Evolutionary conservation across 2,113 vertebrate genomes (phyloP), one percentile per base, ranked within the genome.

Genomic region (Cyrtonyx montezumae): DNA sequence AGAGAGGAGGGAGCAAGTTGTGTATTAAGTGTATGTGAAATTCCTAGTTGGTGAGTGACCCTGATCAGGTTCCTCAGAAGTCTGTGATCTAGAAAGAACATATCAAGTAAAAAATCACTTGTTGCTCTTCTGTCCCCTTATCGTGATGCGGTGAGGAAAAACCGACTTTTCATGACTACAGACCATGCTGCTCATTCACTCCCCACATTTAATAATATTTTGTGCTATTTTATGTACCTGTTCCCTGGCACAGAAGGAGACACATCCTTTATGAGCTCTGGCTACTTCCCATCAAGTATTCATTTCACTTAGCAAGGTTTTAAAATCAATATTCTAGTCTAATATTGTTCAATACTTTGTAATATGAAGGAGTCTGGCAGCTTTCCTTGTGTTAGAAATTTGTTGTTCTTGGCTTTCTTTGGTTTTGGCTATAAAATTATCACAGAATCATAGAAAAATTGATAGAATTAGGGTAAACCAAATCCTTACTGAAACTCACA

Each of bases 1-100:
- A 63, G 25, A 11, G n/a, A 22, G 26, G 1, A 6, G 2, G 17
- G 26, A 20, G 9, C 53, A 42, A 0, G 0, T 2, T 84, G 11
- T 49, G 7, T 63, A 11, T 26, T 76, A 37, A 67, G 34, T 37
- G 17, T 11, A 5, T 40, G 18, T 62, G n/a, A 40, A 75, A 58
- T 63, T 75, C 20, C 42, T 81, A 22, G 30, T 48, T 22, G 9
- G 6, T 49, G 8, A 5, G 2, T 16, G 6, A 43, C 76, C 19
- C 45, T 65, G 28, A 26, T 61, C 13, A 53, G 17, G 8, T 71
- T 76, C 20, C 23, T 63, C 25, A 23, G 43, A 32, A 68, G n/a
- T 46, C 16, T 32, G 11, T 55, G 20, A 13, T 40, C 42, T 75
- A 48, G 62, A 82, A 84, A 58, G 34, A 58, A 26, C 11, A 21